A percentile compares a stretch with the other conserved stretches of the same genome.
Conservation (phyloP, 2,113 vertebrate species). For the Sula dactylatra region DNA sequence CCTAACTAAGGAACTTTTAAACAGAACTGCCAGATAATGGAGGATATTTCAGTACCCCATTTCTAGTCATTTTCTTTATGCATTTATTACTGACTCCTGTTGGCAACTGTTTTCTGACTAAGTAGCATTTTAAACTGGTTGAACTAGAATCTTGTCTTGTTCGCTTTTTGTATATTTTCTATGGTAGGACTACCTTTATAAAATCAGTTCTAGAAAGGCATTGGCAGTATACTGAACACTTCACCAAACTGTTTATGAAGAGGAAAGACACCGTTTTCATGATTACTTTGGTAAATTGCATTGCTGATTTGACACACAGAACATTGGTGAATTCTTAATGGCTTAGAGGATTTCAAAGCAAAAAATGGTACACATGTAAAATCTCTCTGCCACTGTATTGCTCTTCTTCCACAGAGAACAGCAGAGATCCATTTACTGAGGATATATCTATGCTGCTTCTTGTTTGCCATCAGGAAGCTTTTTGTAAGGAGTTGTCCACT, state of each 20-base stretch:
- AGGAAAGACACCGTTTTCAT: neutral
- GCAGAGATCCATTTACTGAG: neutral
- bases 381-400: neutral
- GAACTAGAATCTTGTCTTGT: neutral
- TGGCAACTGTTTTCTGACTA: neutral
- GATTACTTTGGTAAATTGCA: neutral
- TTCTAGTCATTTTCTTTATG: neutral
- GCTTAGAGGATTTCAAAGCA: neutral
- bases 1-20: neutral
- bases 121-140: neutral
- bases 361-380: fast-evolving
- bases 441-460: neutral
- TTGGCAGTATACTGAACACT: neutral
- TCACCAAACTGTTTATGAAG: neutral
- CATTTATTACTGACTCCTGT: neutral
- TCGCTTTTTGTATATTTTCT: neutral
- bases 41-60: neutral
- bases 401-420: neutral
- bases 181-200: neutral
- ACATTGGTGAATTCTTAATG: neutral
- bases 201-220: neutral
- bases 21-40: neutral
- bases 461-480: neutral
- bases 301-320: neutral
- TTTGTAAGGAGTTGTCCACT: neutral